These are phyloP conservation scores for Julus scandinavius DNA, from an alignment of 2,888 invertebrate species.

Conservation along the genomic window DNA sequence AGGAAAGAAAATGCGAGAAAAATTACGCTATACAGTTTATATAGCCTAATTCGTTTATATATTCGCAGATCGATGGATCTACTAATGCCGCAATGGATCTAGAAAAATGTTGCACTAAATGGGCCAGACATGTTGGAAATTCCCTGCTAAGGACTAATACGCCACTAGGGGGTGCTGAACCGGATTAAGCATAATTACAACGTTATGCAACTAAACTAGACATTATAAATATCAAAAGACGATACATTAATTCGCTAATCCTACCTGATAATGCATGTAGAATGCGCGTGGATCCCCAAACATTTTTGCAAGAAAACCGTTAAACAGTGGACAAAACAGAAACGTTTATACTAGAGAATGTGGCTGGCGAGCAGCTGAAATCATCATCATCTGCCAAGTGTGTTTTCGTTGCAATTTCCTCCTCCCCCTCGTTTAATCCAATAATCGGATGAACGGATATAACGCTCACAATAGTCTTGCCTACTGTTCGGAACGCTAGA, in stretches of 20 bases:
- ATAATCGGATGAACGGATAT: constrained; percentile 11
- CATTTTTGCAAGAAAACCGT: constrained; percentile 46
- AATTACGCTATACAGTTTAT: too few relatives aligned
- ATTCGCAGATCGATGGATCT: too few relatives aligned
- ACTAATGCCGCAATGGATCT: too few relatives aligned
- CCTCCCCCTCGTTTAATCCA: not conserved
- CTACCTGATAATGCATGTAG: constrained; percentile 55
- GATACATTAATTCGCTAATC: not conserved
- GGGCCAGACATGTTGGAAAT: too few relatives aligned
- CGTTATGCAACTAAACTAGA: too few relatives aligned
- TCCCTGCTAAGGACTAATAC: too few relatives aligned
- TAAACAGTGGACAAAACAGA: not conserved
- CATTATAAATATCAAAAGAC: too few relatives aligned
- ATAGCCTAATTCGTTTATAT: too few relatives aligned
- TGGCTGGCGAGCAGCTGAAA: not conserved
- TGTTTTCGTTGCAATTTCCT: not conserved
- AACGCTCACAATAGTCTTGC: not conserved
- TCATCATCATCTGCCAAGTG: not conserved
- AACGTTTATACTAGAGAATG: not conserved
- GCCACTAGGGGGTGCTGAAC: too few relatives aligned
- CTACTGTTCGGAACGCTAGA: not conserved
- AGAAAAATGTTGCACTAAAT: too few relatives aligned
- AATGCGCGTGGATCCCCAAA: constrained; percentile 57
- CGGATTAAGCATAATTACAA: too few relatives aligned
- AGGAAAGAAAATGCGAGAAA: too few relatives aligned